These are phyloP conservation scores for Psilanteris sp. DNA, from an alignment of 1,140 invertebrate species.

Conservation along the genomic window DNA sequence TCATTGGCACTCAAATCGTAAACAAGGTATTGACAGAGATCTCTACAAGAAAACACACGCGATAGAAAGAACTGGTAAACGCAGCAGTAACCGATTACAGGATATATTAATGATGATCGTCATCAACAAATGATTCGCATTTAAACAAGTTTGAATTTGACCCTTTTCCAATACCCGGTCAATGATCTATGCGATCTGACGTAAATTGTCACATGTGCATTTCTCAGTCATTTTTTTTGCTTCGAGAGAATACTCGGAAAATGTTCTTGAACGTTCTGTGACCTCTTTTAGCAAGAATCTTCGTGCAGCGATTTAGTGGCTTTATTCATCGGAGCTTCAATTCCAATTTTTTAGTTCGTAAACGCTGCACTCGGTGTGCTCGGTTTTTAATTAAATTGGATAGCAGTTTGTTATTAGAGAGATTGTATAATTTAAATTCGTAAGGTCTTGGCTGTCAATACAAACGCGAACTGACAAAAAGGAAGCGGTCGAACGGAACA, in stretches of 20 bases:
- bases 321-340: slow-evolving; percentile 18
- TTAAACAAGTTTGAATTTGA: slow-evolving; percentile 11
- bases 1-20: slow-evolving; percentile 24
- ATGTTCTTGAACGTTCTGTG: slow-evolving; percentile 57
- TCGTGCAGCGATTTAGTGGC: slow-evolving; percentile 6
- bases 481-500: too few relatives aligned
- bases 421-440: too few relatives aligned
- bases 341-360: too few relatives aligned
- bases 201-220: slow-evolving; percentile 28
- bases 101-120: slow-evolving; percentile 11
- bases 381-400: too few relatives aligned
- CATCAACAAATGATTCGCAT: not conserved
- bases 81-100: not conserved
- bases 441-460: too few relatives aligned
- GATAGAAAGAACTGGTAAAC: slow-evolving; percentile 8
- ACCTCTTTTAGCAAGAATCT: slow-evolving; percentile 42
- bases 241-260: slow-evolving; percentile 48
- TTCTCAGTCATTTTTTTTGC: slow-evolving; percentile 28
- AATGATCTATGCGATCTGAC: slow-evolving; percentile 29
- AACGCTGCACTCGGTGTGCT: too few relatives aligned
- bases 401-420: too few relatives aligned
- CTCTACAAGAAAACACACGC: not conserved
- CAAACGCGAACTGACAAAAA: too few relatives aligned
- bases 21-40: slow-evolving; percentile 21
- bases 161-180: slow-evolving; percentile 32